phyloP scores from a whole-genome alignment of 2,113 vertebrate genomes.

The Bucco capensis region DNA sequence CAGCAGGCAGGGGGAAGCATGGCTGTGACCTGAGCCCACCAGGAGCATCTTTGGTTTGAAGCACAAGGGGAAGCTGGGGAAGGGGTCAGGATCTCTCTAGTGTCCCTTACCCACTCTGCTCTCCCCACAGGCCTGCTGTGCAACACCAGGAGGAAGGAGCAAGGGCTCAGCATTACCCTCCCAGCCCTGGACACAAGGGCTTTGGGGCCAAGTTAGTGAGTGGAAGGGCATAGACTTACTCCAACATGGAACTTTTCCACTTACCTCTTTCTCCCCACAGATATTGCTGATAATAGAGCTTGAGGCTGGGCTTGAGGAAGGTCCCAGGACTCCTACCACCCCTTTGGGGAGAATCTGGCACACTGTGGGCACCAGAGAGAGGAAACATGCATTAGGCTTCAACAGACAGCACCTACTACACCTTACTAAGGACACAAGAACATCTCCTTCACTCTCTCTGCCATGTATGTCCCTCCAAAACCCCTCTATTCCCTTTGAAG shows the following conservation, averaged over 20 bases:
- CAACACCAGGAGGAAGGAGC: neutral
- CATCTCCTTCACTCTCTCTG: neutral
- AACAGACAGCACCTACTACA: neutral
- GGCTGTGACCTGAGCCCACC: neutral
- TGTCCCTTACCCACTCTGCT: accelerated
- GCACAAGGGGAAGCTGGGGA: neutral
- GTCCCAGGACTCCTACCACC: constrained; percentile 93
- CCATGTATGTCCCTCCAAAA: neutral
- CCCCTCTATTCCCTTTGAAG: neutral
- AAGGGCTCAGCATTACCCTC: neutral
- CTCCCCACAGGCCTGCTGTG: neutral
- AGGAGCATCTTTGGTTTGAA: neutral
- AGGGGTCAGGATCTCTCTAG: neutral
- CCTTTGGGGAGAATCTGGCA: constrained; percentile 99
- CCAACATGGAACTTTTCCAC: neutral
- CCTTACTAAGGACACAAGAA: accelerated
- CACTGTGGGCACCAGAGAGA: constrained; percentile 75
- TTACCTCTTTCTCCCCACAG: constrained; percentile 98
- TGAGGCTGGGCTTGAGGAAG: constrained; percentile 94
- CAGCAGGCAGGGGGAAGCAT: neutral
- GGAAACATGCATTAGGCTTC: neutral
- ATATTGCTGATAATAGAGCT: constrained; percentile 99
- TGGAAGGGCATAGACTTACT: accelerated
- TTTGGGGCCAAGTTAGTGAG: accelerated
- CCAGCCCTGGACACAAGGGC: accelerated